Base-by-base conservation (phyloP, 1,140 invertebrate species). In the Neodiprion virginianus region DNA sequence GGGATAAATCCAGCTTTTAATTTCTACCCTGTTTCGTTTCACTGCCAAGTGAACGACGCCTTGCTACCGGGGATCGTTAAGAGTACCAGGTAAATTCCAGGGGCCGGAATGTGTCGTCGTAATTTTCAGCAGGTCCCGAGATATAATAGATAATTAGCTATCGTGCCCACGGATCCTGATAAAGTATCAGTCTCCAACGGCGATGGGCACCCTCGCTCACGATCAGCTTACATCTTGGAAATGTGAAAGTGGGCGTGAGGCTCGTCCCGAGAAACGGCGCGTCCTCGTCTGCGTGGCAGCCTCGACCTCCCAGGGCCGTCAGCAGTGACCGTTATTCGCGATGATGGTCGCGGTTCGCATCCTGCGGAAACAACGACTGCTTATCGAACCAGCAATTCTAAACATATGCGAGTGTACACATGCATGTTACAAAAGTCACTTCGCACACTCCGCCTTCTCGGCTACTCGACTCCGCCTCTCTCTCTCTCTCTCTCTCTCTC, bases 341-440 rank as follows among this genome's bases (percentile, higher is more conserved):
- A 12, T 17, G 72, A 12, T 17, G 73, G 77, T 71, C 72, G 77
- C 77, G 73, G 78, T 78, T 80, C 79, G 77, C 78, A 83, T 83
- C 81, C 83, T 83, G 80, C 83, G 82, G 83, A 84, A 84, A 83
- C 74, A 78, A 67, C 75, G 71, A 72, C 75, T 74, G 75, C 72
- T 79, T 83, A 82, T 83, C 79, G 80, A 40, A 80, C 68, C 78
- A 77, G 69, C 68, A 65, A 79, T 74, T 53, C 72, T 75, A 61
- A 75, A 76, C 80, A 69, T 40, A 3, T 17, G 17, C 17, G 67
- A 50, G 48, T 49, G 48, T 48, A 73, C 66, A 14, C 50, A 23
- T n/a, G 48, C 4, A 47, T 7, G 14, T 23, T 61, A 40, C 49
- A n/a, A 7, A 40, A 71, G 11, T 28, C 49, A 70, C 69, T 12